Percentiles rank a stretch among this genome's conserved stretches.
Evolutionary conservation across 2,888 invertebrate species (phyloP).

Genomic region (Trilocha varians): DNA sequence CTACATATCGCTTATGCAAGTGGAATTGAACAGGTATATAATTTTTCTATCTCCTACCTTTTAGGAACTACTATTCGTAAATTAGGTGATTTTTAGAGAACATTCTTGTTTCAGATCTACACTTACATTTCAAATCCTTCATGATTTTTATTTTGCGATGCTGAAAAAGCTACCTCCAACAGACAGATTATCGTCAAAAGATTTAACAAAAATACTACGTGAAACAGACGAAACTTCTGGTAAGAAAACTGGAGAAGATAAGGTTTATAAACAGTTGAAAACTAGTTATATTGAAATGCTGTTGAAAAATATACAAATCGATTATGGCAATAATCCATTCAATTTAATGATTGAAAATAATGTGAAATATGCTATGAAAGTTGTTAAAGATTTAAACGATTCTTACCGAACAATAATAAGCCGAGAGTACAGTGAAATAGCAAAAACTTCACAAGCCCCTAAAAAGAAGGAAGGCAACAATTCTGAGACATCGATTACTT

Average conservation of each 20-base stretch:
- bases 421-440: slow-evolving; percentile 48
- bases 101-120: slow-evolving; percentile 48
- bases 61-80: background rate
- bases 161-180: slow-evolving; percentile 47
- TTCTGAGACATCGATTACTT: slow-evolving; percentile 35
- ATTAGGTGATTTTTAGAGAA: no score
- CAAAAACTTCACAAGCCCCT: slow-evolving; percentile 35
- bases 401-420: slow-evolving; percentile 42
- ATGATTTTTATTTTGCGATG: slow-evolving; percentile 58
- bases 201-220: slow-evolving; percentile 45
- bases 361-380: slow-evolving; percentile 47
- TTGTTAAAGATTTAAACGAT: slow-evolving; percentile 46
- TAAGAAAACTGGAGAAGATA: slow-evolving; percentile 51
- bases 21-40: slow-evolving; percentile 75
- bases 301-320: slow-evolving; percentile 44
- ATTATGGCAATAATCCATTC: slow-evolving; percentile 58
- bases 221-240: slow-evolving; percentile 45
- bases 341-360: slow-evolving; percentile 55
- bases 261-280: slow-evolving; percentile 46
- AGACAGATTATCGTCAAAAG: slow-evolving; percentile 49
- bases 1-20: slow-evolving; percentile 71
- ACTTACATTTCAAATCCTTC: slow-evolving; percentile 57
- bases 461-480: slow-evolving; percentile 46
- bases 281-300: slow-evolving; percentile 47
- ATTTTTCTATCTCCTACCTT: slow-evolving; percentile 19